Evolutionary conservation across 1,140 invertebrate species (phyloP), one percentile per base, ranked within the genome.

Genomic region (Drosophila erecta): DNA sequence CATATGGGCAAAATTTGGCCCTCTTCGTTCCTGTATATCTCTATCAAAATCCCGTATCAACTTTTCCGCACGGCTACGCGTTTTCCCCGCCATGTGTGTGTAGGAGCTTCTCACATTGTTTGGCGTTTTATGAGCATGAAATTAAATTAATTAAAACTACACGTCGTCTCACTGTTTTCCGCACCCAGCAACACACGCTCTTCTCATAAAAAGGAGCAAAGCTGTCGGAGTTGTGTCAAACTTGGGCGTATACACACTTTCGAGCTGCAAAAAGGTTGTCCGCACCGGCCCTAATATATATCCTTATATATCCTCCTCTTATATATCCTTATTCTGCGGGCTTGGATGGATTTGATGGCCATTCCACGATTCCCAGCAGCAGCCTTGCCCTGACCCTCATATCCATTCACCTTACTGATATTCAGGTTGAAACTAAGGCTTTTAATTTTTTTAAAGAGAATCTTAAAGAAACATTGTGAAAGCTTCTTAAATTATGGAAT

Each of bases 121-220:
- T 79, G 84, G 57, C 66, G 66, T 77, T 89, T 84, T 83, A 83
- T 77, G 60, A 83, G 84, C 72, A 64, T 80, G 46, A 87, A 87
- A 89, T 87, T 79, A 74, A 87, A 89, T 87, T 89, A 87, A 89
- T 89, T 87, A 89, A 87, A 87, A 83, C 79, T 87, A 70, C 57
- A 80, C 72, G 41, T 38, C 53, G 47, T 65, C 37, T 24, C 40
- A 33, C 51, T 41, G 55, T 35, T 60, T 46, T 47, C 24, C 22
- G 35, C 38, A 67, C 72, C 58, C 66, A 61, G 41, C 47, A 40
- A 55, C 55, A 24, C 41, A 24, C 24, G 14, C 33, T 47, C 30
- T 33, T 7, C 33, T n/a, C 11, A 17, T n/a, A 15, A 30, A 22
- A 27, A 12, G 38, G 38, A 40, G 65, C 60, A 71, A 41, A 37